Base-by-base conservation (phyloP, 2,888 invertebrate genomes). In the Pedicia rivosa region DNA sequence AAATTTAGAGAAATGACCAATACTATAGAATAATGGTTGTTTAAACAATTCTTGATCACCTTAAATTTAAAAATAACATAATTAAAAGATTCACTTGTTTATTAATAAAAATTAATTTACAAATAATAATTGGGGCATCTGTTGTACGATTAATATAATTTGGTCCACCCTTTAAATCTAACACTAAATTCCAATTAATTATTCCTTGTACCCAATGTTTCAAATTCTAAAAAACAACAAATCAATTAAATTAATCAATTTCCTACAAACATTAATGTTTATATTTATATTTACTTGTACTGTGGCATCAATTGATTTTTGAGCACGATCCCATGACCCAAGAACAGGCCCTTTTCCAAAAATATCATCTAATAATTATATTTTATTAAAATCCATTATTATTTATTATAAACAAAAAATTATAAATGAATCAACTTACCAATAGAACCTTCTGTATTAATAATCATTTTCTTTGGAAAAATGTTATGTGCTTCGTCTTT, bases 131-230 rank as follows among this genome's bases (percentile, higher is more conserved):
- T 0, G 88, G 74, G 0, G 87, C 67, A 57, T 92, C 91, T 0
- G 87, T 82, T 4, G 43, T 48, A 41, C 60, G 59, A 9, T 54
- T 34, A 1, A 52, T 54, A 48, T 66, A 71, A 58, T 88, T 87
- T 1, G 91, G 91, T 1, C 88, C 87, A 13, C 90, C 90, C 1
- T 52, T 44, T 38, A 66, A 56, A 52, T 84, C 67, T 14, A 92
- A 56, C 13, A 75, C 78, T 36, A 91, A 60, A 56, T 92, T 94
- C 90, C 90, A 92, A 55, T 92, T 90, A 0, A 83, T 67, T 88
- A 90, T 92, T 2, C 83, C 88, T 14, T 69, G 67, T 0, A 78
- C 74, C 62, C 73, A 78, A 55, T 83, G 70, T 47, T 77, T 72
- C 14, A 87, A 51, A 56, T 82, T 78, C 70, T n/a, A n/a, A n/a